Conservation (phyloP, 2,113 vertebrate genomes). For the Pterocles burchelli region DNA sequence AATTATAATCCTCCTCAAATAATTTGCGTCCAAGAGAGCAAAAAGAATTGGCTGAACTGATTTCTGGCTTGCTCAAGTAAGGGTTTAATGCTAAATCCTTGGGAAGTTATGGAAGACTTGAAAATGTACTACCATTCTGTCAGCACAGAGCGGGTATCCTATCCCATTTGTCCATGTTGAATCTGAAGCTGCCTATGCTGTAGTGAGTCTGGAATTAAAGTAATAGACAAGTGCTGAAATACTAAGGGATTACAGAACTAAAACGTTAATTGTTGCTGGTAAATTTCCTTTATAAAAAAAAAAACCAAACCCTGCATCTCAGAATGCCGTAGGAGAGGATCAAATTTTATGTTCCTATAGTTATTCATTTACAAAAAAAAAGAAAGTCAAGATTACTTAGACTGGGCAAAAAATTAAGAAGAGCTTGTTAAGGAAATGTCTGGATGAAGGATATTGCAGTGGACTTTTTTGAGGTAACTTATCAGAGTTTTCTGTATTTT, state of each 20-base stretch:
- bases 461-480: not conserved
- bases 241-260: not conserved
- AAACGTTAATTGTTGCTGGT: not conserved
- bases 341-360: not conserved
- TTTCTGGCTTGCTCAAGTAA: not conserved
- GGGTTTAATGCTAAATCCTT: constrained; percentile 9
- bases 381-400: not conserved
- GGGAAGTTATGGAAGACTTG: constrained; percentile 6
- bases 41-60: not conserved
- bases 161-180: not conserved
- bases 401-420: not conserved
- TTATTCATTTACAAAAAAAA: not conserved
- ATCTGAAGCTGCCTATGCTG: not conserved
- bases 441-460: not conserved
- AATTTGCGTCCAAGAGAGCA: not conserved
- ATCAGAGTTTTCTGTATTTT: not conserved
- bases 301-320: not conserved
- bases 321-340: not conserved
- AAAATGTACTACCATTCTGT: constrained; percentile 33
- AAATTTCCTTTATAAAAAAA: not conserved
- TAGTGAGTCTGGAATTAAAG: not conserved
- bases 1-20: not conserved
- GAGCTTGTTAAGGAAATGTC: not conserved
- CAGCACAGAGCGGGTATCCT: not conserved
- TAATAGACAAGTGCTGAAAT: not conserved